A percentile compares a stretch with the other conserved stretches of the same genome.
Evolutionary conservation across 2,113 vertebrate genomes (phyloP).

Genomic region (Glaucomys volans): DNA sequence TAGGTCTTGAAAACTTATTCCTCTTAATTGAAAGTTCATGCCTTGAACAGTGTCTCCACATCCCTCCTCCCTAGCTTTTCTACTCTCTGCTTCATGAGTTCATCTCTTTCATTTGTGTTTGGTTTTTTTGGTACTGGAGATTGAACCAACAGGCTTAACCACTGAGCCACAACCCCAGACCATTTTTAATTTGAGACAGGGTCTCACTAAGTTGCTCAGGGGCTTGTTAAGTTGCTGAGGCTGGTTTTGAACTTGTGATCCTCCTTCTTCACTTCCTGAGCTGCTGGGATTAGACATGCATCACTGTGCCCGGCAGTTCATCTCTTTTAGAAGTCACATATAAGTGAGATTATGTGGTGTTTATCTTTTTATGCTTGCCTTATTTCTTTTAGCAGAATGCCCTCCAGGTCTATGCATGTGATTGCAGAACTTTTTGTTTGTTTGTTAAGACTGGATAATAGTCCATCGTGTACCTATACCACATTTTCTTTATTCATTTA

Average conservation of each 20-base stretch:
- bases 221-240: no score
- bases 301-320: no score
- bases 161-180: neutral
- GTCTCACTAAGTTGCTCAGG: no score
- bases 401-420: neutral
- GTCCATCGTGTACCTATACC: neutral
- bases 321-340: neutral
- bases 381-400: neutral
- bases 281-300: no score
- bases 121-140: neutral
- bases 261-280: no score
- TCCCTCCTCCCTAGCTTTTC: no score
- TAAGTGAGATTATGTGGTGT: neutral
- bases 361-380: neutral
- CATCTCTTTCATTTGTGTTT: neutral
- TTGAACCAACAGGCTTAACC: neutral
- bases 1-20: neutral
- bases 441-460: neutral
- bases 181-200: neutral
- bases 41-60: neutral
- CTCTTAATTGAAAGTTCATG: neutral
- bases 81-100: neutral
- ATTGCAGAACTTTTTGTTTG: neutral
- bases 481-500: neutral
- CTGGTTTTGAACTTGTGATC: no score